phyloP scores from a whole-genome alignment of 2,888 invertebrate genomes.

The Napeogenes sylphis region DNA sequence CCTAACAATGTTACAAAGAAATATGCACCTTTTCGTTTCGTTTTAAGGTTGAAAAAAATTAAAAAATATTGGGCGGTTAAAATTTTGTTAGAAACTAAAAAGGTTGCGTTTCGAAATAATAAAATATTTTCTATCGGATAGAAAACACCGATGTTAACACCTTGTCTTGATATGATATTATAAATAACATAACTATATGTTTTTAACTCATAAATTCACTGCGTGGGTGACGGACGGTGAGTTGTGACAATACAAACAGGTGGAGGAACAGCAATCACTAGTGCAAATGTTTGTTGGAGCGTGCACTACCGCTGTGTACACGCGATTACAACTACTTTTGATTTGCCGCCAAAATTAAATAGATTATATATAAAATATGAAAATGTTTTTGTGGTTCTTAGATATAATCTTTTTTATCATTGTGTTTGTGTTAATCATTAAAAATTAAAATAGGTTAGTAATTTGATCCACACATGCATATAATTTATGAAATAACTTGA shows the following conservation, averaged over 20 bases:
- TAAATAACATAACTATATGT: background rate
- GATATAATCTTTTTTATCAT: too few relatives aligned
- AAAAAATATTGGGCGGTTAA: slow-evolving; percentile 37
- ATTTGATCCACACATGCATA: too few relatives aligned
- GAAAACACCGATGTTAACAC: slow-evolving; percentile 51
- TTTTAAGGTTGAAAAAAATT: slow-evolving; percentile 29
- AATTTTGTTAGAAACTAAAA: slow-evolving; percentile 45
- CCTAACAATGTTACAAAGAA: slow-evolving; percentile 34
- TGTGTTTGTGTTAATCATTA: too few relatives aligned
- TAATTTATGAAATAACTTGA: too few relatives aligned
- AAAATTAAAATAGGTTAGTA: too few relatives aligned
- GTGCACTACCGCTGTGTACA: slow-evolving; percentile 22
- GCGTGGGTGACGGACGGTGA: slow-evolving; percentile 9
- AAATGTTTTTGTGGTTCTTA: too few relatives aligned
- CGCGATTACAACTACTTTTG: slow-evolving; percentile 20
- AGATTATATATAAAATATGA: too few relatives aligned
- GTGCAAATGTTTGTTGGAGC: slow-evolving; percentile 25
- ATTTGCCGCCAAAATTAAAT: slow-evolving; percentile 3
- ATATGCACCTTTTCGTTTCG: slow-evolving; percentile 15
- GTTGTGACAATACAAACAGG: slow-evolving; percentile 26
- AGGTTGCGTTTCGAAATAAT: slow-evolving; percentile 54
- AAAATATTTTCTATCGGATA: slow-evolving; percentile 53
- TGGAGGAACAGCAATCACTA: slow-evolving; percentile 24
- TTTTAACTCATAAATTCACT: slow-evolving; percentile 8
- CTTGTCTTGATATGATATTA: background rate